Evolutionary conservation across 2,113 vertebrate genomes (phyloP), one percentile per base, ranked within the genome.

Genomic region (Osmerus eperlanus): DNA sequence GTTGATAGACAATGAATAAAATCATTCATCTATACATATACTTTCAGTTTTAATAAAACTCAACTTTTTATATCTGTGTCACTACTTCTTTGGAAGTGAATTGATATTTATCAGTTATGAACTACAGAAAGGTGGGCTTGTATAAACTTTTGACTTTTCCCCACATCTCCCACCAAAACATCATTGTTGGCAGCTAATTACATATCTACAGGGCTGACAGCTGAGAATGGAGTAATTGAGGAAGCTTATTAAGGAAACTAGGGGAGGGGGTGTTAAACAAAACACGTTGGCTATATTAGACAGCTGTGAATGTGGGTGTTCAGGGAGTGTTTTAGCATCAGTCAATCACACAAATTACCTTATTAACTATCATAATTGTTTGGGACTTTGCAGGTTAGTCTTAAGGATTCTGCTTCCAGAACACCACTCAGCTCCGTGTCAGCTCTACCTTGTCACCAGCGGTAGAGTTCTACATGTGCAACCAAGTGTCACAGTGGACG

Each of bases 41-140:
- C 29, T 18, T 70, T 61, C 36, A 64, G 67, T 72, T 65, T 73
- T 80, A 56, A 74, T 55, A 79, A 77, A 55, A 78, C 65, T 25
- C 16, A 32, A 14, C 36, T 75, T 71, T 68, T 52, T 56, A 68
- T 85, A 90, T 83, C 85, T 79, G 84, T 88, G 74, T 86, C 56
- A 60, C 62, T 76, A 47, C 80, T 75, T 89, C 88, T 88, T 87
- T 87, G 87, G 87, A 65, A 84, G 56, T 51, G 15, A 25, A 71
- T 76, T 79, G n/a, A 71, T 47, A 21, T 66, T 71, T 72, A 3
- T 64, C 28, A 64, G 29, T 64, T 64, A 64, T 36, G 41, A 64
- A 36, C 62, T 64, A 64, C 62, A 36, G 62, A 68, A 77, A 84
- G 28, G 65, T 75, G 25, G 69, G 32, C 68, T 83, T 80, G 75